Percentiles rank a stretch among this genome's conserved stretches.
Conservation (phyloP, 2,113 vertebrate species). For the Strigops habroptila region DNA sequence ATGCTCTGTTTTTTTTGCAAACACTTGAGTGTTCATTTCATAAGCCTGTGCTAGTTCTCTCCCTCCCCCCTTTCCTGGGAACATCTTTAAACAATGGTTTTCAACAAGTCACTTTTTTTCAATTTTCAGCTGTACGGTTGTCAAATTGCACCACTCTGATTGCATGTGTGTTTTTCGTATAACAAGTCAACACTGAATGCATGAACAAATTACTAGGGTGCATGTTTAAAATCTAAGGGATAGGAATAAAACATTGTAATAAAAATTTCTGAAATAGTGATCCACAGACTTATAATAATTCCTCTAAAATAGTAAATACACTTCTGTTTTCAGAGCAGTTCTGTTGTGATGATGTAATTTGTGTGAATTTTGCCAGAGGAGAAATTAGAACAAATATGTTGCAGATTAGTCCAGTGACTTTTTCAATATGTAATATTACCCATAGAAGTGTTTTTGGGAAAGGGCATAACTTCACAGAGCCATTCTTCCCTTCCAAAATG, state of each 20-base stretch:
- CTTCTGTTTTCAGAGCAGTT: conserved; percentile 10
- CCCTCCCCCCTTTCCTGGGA: conserved; percentile 23
- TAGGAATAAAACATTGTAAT: not conserved
- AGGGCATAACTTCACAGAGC: not conserved
- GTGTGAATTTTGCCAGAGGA: conserved; percentile 4
- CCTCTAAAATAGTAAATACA: not conserved
- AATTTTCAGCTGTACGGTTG: conserved; percentile 17
- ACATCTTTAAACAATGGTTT: conserved; percentile 52
- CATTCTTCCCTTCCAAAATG: conserved; percentile 2
- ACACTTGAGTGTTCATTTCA: not conserved
- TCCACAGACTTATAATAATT: not conserved
- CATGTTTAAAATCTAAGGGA: not conserved
- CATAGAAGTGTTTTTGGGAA: not conserved
- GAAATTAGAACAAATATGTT: conserved; percentile 20
- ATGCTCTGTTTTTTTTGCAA: not conserved
- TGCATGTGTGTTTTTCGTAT: conserved; percentile 34
- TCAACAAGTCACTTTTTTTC: conserved; percentile 16
- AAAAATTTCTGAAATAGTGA: not conserved
- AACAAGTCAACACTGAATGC: conserved; percentile 17
- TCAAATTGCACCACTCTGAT: conserved; percentile 23
- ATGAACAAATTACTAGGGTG: not conserved
- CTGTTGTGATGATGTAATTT: not conserved
- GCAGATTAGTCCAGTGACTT: not conserved
- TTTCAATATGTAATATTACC: conserved; percentile 21
- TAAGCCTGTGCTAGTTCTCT: not conserved